phyloP scores from a whole-genome alignment of 2,113 vertebrate species.

The Paradoxurus hermaphroditus region DNA sequence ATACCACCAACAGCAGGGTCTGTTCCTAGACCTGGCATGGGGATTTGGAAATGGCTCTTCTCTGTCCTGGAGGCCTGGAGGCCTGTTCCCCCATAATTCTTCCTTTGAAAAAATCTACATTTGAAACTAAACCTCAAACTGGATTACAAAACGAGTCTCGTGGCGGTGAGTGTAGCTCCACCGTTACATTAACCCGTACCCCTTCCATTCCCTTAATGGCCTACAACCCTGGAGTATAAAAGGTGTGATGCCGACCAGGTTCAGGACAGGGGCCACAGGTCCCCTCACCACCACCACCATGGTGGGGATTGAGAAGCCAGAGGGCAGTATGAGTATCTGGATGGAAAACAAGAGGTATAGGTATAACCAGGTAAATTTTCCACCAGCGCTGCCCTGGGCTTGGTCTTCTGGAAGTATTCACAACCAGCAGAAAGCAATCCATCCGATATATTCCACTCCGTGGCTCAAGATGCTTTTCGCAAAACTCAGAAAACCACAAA shows the following conservation, averaged over 20 bases:
- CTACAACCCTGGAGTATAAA: background rate
- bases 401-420: background rate
- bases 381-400: background rate
- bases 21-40: background rate
- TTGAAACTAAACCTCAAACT: background rate
- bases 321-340: background rate
- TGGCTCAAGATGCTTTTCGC: background rate
- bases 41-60: background rate
- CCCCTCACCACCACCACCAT: background rate
- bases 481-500: conserved; percentile 8
- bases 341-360: background rate
- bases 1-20: background rate
- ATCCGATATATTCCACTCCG: background rate
- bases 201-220: background rate
- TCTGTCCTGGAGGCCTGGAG: background rate
- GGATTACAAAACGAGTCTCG: background rate
- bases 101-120: background rate
- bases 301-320: background rate
- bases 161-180: background rate
- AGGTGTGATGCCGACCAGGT: background rate
- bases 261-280: background rate
- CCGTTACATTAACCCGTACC: background rate
- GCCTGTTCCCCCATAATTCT: background rate
- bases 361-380: background rate
- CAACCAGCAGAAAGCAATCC: background rate